phyloP scores from a whole-genome alignment of 2,797 vertebrate genomes.

The Eidolon dupreanum region DNA sequence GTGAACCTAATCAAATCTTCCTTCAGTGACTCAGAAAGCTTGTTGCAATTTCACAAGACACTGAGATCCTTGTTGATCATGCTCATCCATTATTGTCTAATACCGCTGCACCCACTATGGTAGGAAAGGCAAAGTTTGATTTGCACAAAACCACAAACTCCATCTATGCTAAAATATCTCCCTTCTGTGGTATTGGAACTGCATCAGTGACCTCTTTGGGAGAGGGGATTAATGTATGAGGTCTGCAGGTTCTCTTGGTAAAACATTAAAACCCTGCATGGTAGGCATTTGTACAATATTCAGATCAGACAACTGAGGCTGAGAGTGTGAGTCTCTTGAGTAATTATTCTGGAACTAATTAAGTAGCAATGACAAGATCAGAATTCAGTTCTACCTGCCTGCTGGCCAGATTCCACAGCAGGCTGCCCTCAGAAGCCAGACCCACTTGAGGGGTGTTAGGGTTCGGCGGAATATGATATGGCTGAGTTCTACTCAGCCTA shows the following conservation, averaged over 20 bases:
- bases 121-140: not conserved
- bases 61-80: not conserved
- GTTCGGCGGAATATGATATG: not conserved
- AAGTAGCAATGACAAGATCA: not conserved
- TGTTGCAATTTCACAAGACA: not conserved
- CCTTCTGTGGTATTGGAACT: not conserved
- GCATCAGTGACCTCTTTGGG: not conserved
- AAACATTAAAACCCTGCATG: not conserved
- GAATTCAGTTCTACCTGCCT: not conserved
- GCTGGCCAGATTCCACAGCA: not conserved
- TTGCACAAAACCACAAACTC: not conserved
- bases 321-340: not conserved
- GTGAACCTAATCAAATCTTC: constrained; percentile 40
- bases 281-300: not conserved
- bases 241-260: not conserved
- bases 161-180: not conserved
- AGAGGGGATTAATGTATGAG: not conserved
- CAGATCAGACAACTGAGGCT: not conserved
- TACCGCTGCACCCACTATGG: not conserved
- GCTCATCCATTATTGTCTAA: not conserved
- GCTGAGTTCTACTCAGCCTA: not conserved
- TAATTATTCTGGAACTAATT: not conserved
- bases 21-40: constrained; percentile 13
- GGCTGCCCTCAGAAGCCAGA: not conserved
- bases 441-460: not conserved